Evolutionary conservation across 2,113 vertebrate species (phyloP).

Genomic region (Notarius lentiginosus): DNA sequence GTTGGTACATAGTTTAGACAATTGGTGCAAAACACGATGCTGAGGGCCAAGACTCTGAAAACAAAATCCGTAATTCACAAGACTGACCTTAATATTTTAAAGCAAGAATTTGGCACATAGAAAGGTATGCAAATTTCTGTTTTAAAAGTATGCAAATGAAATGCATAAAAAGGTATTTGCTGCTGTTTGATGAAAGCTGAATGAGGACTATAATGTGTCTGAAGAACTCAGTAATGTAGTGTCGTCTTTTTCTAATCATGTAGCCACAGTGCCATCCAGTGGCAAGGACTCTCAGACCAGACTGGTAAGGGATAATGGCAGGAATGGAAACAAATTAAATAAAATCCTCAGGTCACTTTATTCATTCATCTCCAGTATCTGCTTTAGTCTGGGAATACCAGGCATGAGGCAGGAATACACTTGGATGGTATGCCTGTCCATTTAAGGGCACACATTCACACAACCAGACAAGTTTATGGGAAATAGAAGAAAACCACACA

Average conservation of each 20-base stretch:
- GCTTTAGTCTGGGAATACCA: not conserved
- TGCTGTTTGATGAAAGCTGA: constrained; percentile 19
- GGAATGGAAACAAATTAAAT: not conserved
- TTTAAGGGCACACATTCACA: not conserved
- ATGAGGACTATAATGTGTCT: not conserved
- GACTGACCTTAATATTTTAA: constrained; percentile 26
- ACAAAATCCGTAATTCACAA: not conserved
- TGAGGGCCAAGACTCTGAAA: not conserved
- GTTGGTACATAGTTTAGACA: not conserved
- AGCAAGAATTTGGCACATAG: not conserved
- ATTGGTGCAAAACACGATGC: not conserved
- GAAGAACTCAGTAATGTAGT: not conserved
- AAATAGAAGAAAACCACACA: not conserved
- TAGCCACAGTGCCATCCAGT: constrained; percentile 64
- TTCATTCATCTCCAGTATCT: not conserved
- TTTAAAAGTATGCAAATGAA: constrained; percentile 39
- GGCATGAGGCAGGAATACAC: not conserved
- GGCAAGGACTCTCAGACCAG: constrained; percentile 27
- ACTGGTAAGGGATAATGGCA: not conserved
- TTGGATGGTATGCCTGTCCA: not conserved
- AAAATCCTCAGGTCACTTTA: not conserved
- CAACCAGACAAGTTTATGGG: not conserved
- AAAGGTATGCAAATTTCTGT: constrained; percentile 14
- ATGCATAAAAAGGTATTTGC: constrained; percentile 8
- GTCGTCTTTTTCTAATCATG: constrained; percentile 2